Conservation (phyloP, 2,113 vertebrate genomes). For the Platysternon megacephalum region DNA sequence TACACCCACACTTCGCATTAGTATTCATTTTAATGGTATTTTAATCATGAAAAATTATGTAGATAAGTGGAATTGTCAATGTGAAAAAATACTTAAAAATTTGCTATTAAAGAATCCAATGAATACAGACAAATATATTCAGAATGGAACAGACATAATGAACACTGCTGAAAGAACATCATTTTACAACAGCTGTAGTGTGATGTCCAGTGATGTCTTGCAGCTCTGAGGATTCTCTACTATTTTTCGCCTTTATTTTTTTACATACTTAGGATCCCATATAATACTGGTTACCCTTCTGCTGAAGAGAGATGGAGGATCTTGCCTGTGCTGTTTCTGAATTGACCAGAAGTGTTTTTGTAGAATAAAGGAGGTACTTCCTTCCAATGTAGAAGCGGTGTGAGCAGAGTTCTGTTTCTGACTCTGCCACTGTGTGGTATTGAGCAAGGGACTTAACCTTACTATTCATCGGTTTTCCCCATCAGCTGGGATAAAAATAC, state of each 20-base stretch:
- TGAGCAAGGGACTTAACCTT: background rate
- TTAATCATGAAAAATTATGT: background rate
- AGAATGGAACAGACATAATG: background rate
- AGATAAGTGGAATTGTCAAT: background rate
- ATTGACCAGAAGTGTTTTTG: fast-evolving
- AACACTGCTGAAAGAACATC: background rate
- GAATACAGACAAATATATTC: background rate
- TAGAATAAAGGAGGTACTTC: background rate
- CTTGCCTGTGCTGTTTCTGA: background rate
- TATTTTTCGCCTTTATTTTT: background rate
- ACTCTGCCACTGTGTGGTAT: background rate
- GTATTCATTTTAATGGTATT: background rate
- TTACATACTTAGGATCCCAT: background rate
- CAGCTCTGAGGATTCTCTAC: background rate
- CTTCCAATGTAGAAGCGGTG: background rate
- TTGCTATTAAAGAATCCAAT: background rate
- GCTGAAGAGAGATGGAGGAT: background rate
- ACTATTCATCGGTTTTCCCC: fast-evolving
- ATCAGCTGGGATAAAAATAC: background rate
- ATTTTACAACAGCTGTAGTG: background rate
- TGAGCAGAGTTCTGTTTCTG: background rate
- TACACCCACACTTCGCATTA: background rate
- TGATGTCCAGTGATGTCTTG: background rate
- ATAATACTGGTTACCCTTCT: background rate
- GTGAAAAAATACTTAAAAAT: background rate